These are phyloP conservation scores for Pogonophryne albipinna DNA, from an alignment of 2,797 vertebrate genomes.

Conservation along the genomic window DNA sequence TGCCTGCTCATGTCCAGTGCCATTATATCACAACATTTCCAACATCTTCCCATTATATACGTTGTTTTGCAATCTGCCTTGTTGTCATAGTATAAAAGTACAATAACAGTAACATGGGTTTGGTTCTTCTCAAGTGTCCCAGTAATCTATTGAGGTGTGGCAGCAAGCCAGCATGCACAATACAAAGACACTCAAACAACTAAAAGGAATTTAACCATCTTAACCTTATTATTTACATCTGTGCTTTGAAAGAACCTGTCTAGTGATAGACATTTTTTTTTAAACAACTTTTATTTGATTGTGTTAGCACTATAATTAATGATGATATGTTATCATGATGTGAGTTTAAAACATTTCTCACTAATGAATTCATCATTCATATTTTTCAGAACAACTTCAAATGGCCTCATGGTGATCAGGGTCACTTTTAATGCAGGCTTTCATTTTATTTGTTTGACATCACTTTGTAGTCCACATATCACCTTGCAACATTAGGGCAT, in stretches of 20 bases:
- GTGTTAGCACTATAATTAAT: no score
- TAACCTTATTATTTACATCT: neutral
- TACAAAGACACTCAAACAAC: neutral
- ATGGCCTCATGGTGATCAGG: neutral
- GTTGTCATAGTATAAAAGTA: neutral
- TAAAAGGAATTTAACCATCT: neutral
- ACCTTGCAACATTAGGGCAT: constrained; percentile 12
- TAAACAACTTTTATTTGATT: no score
- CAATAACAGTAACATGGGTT: neutral
- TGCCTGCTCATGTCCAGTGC: constrained; percentile 61
- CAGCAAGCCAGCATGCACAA: neutral
- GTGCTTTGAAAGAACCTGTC: neutral
- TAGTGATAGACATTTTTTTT: neutral
- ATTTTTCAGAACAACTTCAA: neutral
- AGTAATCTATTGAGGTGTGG: neutral
- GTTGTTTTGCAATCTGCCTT: neutral
- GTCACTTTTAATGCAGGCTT: neutral
- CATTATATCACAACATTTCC: neutral
- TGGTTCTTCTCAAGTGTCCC: neutral
- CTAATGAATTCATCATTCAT: neutral
- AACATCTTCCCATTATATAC: neutral
- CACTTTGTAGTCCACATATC: neutral
- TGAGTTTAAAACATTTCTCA: no score
- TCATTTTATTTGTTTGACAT: constrained; percentile 15
- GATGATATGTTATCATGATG: no score